These are phyloP conservation scores for Drosophila phalerata DNA, from an alignment of 2,888 invertebrate genomes.

Conservation along the genomic window DNA sequence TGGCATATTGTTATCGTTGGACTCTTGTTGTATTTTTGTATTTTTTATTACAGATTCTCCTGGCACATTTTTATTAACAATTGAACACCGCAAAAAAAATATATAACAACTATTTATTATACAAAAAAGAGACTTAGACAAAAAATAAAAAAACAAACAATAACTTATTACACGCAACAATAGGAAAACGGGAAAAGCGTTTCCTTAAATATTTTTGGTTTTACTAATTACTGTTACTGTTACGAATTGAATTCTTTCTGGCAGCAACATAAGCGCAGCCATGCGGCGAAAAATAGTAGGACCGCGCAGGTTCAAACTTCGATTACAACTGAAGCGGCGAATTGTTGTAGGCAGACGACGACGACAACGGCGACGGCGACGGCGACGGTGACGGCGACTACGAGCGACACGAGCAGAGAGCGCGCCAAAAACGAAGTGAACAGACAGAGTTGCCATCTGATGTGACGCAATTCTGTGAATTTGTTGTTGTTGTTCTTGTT, in stretches of 20 bases:
- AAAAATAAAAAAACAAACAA: background rate
- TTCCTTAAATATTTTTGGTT: constrained; percentile 16
- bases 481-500: background rate
- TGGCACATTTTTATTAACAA: constrained; percentile 9
- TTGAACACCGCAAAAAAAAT: constrained; percentile 13
- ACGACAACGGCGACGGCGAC: constrained; percentile 7
- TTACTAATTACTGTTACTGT: constrained; percentile 1
- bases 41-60: constrained; percentile 3
- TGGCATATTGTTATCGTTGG: constrained; percentile 41
- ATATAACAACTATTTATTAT: background rate
- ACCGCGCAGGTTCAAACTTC: constrained; percentile 66
- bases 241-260: constrained; percentile 26
- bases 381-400: too few species aligned
- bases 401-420: constrained; percentile 35
- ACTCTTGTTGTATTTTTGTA: background rate
- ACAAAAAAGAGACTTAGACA: constrained; percentile 3
- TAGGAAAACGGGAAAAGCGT: constrained; percentile 2
- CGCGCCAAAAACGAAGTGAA: constrained; percentile 59
- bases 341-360: constrained; percentile 35
- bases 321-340: constrained; percentile 73
- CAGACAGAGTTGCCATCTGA: constrained; percentile 45
- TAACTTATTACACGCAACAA: constrained; percentile 14
- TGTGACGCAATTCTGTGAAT: constrained; percentile 17
- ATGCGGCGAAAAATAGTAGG: constrained; percentile 32
- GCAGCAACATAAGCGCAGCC: constrained; percentile 1